These are phyloP conservation scores for Apteryx mantelli DNA, from an alignment of 2,113 vertebrate species.

Conservation along the genomic window DNA sequence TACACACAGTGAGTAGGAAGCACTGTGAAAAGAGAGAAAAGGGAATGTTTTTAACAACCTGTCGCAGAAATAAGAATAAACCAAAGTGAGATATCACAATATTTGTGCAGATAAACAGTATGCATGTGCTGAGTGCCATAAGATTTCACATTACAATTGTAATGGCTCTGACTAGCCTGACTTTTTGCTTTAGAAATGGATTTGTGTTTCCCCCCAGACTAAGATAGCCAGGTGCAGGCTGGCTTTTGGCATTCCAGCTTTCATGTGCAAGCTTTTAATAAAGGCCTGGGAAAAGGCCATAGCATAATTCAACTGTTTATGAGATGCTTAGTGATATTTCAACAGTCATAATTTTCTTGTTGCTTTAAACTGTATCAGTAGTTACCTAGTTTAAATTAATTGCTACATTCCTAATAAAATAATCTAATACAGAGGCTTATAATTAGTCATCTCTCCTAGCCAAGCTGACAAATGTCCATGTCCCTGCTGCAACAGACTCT, in stretches of 20 bases:
- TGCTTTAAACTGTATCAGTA: background rate
- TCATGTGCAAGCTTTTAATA: background rate
- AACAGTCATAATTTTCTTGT: background rate
- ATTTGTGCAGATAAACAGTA: background rate
- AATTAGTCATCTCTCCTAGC: background rate
- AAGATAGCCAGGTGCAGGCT: background rate
- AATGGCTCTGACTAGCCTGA: background rate
- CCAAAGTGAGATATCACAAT: background rate
- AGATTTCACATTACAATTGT: background rate
- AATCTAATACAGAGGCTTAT: background rate
- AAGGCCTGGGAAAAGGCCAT: rapidly evolving
- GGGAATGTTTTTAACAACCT: background rate
- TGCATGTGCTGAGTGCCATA: background rate
- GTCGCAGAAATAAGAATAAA: background rate
- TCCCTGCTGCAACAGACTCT: background rate
- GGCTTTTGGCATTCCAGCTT: background rate
- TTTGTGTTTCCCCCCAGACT: background rate
- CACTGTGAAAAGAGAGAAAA: background rate
- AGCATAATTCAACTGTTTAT: background rate
- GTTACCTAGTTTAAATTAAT: background rate
- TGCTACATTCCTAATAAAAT: background rate
- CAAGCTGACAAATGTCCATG: background rate
- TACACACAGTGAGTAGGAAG: background rate
- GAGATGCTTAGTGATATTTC: background rate
- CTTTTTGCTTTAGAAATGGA: background rate